A percentile compares a stretch with the other conserved stretches of the same genome.
Conservation (phyloP, 1,140 invertebrate species). For the Augochlora pura region DNA sequence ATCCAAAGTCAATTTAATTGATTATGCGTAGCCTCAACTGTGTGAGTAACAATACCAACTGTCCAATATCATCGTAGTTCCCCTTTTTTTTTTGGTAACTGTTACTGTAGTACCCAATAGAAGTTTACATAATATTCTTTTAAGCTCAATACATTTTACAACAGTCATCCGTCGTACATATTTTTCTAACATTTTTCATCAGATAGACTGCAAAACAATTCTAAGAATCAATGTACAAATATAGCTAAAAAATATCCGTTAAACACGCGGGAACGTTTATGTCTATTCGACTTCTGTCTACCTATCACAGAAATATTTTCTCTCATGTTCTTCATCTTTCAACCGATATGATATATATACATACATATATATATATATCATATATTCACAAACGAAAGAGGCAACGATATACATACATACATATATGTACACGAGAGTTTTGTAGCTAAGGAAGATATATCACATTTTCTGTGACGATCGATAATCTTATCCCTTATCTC, state of each 20-base stretch:
- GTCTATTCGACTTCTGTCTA: slow-evolving; percentile 58
- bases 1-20: too few species aligned
- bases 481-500: slow-evolving; percentile 19
- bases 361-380: too few species aligned
- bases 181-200: slow-evolving; percentile 24
- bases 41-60: neutral
- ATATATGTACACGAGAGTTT: slow-evolving; percentile 41
- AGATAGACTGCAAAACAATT: slow-evolving; percentile 43
- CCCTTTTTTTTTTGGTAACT: slow-evolving; percentile 33
- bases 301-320: slow-evolving; percentile 75
- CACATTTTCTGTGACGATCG: slow-evolving; percentile 46
- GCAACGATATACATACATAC: neutral
- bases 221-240: slow-evolving; percentile 54
- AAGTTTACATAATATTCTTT: slow-evolving; percentile 16
- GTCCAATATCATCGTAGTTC: neutral
- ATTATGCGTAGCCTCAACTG: neutral
- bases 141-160: slow-evolving; percentile 42
- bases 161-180: neutral
- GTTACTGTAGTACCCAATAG: slow-evolving; percentile 8
- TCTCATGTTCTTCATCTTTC: slow-evolving; percentile 51
- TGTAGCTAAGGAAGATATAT: slow-evolving; percentile 49
- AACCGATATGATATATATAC: slow-evolving; percentile 20
- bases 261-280: slow-evolving; percentile 56
- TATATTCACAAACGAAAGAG: slow-evolving; percentile 55
- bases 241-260: slow-evolving; percentile 56